Base-by-base conservation (phyloP, 1,140 invertebrate species). In the Heliconius congener region DNA sequence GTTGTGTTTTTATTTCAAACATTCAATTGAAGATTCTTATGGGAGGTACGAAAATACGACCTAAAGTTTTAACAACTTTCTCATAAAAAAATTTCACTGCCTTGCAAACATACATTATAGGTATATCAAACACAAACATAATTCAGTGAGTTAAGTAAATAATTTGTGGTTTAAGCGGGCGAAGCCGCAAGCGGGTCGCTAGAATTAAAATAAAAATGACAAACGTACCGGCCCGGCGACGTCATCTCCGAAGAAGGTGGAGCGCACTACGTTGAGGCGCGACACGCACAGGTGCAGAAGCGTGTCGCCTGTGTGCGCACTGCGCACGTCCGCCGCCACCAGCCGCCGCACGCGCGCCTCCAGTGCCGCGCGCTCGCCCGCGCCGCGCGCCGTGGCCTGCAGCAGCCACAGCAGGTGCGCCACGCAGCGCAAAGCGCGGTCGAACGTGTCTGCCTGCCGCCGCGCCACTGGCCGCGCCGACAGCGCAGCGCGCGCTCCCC, bases 211-310 rank as follows among this genome's bases (percentile, higher is more conserved):
- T 46, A 16, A 46, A 46, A 52, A 52, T 19, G 5, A 52, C 4
- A 13, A n/a, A 57, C 34, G 16, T 79, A 97, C 96, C 77, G 95
- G 93, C 95, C 90, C 87, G 73, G 88, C 88, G 86, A 89, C 88
- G 87, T 97, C 97, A 84, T 98, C 97, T 76, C 96, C 95, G 85
- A 97, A 97, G 89, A 97, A 97, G 85, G 96, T 96, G 86, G 96
- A 97, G 87, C 96, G 96, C 72, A 98, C 96, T 3, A 97, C 96
- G 93, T 98, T 98, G 66, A 97, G 95, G 81, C 96, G 96, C 6
- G 97, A 98, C 39, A 97, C 97, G 80, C 96, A 97, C 73, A 98
- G 93, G 94, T 98, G 98, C 37, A 99, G 95, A 60, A 98, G 93
- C 6, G 97, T 96, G 88, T 98, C 97, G 71, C 96, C 96, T 18